A percentile compares a stretch with the other conserved stretches of the same genome.
phyloP scores from a whole-genome alignment of 2,888 invertebrate species.

The Cynaeus angustus region DNA sequence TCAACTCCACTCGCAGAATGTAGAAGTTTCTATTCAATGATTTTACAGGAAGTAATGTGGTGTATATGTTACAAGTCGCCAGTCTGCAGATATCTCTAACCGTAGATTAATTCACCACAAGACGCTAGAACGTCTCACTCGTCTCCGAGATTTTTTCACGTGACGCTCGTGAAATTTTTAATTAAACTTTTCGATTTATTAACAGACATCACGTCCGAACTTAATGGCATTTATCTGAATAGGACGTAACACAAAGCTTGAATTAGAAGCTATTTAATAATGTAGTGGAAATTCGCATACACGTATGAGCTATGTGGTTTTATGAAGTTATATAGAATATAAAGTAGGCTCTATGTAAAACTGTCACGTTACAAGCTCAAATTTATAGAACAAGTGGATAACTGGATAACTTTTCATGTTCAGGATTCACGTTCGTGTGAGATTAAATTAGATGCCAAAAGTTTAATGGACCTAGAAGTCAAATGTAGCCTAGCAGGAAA shows the following conservation, averaged over 20 bases:
- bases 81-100: background rate
- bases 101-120: slow-evolving; percentile 15
- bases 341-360: slow-evolving; percentile 68
- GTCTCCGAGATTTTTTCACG: background rate
- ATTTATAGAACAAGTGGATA: slow-evolving; percentile 70
- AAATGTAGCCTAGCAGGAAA: slow-evolving; percentile 38
- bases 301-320: slow-evolving; percentile 56
- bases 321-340: slow-evolving; percentile 64
- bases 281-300: slow-evolving; percentile 55
- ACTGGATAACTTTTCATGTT: slow-evolving; percentile 68
- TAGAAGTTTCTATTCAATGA: slow-evolving; percentile 13
- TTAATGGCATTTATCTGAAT: slow-evolving; percentile 41
- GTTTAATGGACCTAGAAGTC: slow-evolving; percentile 60
- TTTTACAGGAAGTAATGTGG: slow-evolving; percentile 16
- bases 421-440: slow-evolving; percentile 62
- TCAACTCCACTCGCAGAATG: background rate
- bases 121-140: background rate
- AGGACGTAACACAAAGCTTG: slow-evolving; percentile 27
- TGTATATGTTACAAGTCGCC: slow-evolving; percentile 24
- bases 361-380: slow-evolving; percentile 68
- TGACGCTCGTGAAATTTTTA: slow-evolving; percentile 19
- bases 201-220: slow-evolving; percentile 37
- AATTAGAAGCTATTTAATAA: slow-evolving; percentile 55
- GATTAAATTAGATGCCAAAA: slow-evolving; percentile 68
- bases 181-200: slow-evolving; percentile 16